Conservation (phyloP, 1,140 invertebrate genomes). For the Zaprionus africanus region DNA sequence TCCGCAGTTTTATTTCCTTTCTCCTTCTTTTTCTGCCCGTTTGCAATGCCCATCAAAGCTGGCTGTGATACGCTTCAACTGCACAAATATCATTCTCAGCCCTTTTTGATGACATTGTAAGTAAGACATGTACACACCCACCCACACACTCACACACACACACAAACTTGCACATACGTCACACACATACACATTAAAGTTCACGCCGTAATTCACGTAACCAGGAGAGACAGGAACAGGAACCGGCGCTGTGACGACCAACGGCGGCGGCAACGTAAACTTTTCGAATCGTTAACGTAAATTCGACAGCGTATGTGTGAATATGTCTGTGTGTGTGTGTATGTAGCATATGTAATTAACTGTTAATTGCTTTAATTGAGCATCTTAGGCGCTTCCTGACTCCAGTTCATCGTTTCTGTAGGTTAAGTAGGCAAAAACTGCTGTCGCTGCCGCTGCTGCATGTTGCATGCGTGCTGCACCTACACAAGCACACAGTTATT, state of each 20-base stretch:
- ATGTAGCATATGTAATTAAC: slow-evolving; percentile 47
- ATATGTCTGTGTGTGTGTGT: slow-evolving; percentile 2
- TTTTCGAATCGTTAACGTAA: slow-evolving; percentile 59
- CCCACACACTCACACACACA: slow-evolving; percentile 18
- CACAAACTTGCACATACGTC: neutral
- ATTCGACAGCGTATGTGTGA: slow-evolving; percentile 25
- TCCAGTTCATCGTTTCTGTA: slow-evolving; percentile 33
- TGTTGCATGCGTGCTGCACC: slow-evolving; percentile 56
- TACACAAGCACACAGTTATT: slow-evolving; percentile 24
- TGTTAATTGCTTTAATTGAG: slow-evolving; percentile 54
- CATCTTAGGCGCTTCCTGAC: neutral
- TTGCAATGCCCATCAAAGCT: slow-evolving; percentile 84
- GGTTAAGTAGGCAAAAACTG: slow-evolving; percentile 70
- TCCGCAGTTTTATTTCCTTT: neutral
- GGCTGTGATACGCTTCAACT: slow-evolving; percentile 83
- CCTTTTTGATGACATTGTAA: slow-evolving; percentile 84
- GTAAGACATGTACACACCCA: slow-evolving; percentile 64
- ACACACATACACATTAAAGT: slow-evolving; percentile 23
- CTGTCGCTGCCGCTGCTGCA: slow-evolving; percentile 37
- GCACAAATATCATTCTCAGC: slow-evolving; percentile 83
- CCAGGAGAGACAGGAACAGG: slow-evolving; percentile 33
- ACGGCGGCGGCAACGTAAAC: slow-evolving; percentile 41
- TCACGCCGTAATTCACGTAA: slow-evolving; percentile 60
- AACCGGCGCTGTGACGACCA: slow-evolving; percentile 48
- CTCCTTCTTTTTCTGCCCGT: slow-evolving; percentile 36